Conservation (phyloP, 2,113 vertebrate genomes). For the Pollimyrus isidori region DNA sequence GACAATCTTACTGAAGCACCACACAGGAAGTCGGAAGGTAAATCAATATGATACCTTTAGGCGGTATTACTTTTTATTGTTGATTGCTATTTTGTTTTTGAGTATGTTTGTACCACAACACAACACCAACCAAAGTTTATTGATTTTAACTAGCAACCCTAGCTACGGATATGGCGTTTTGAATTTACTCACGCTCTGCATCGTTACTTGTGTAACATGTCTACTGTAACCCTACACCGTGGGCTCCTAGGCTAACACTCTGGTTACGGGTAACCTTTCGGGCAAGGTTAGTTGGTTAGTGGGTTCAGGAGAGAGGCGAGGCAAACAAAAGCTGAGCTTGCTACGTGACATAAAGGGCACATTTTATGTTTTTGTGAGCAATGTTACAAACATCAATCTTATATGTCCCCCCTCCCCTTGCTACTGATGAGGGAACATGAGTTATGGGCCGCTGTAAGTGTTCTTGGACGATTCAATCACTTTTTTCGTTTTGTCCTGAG, state of each 20-base stretch:
- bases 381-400: slow-evolving; percentile 7
- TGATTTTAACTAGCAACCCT: background rate
- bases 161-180: background rate
- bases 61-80: background rate
- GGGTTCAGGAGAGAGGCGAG: background rate
- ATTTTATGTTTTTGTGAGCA: background rate
- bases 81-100: background rate
- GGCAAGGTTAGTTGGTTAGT: background rate
- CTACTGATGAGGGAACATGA: background rate
- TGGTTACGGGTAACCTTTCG: background rate
- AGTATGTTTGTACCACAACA: background rate
- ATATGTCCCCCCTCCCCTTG: background rate
- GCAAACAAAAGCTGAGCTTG: background rate
- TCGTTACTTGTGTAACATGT: background rate
- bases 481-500: background rate
- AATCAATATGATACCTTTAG: background rate
- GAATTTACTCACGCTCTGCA: background rate
- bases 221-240: background rate
- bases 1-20: background rate
- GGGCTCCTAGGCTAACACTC: background rate
- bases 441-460: background rate
- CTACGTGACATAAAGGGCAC: background rate
- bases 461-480: background rate
- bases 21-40: background rate
- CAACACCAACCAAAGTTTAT: background rate